These are phyloP conservation scores for Sanderia malayensis DNA, from an alignment of 30 jellyfish, hydroid and myxozoan genomes.

Conservation along the genomic window DNA sequence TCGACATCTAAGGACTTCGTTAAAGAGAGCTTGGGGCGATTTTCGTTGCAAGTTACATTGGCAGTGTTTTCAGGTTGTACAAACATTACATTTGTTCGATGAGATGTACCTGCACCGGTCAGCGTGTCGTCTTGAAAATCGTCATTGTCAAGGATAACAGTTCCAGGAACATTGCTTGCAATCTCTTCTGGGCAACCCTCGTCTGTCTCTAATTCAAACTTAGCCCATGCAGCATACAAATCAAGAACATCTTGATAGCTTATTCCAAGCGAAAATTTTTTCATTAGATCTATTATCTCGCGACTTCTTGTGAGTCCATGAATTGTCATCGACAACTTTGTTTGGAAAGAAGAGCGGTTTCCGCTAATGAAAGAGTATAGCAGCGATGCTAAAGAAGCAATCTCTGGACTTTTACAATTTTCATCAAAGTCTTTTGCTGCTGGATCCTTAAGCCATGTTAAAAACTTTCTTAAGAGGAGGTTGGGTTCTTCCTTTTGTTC, in stretches of 20 bases:
- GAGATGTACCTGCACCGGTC: slow-evolving; percentile 42
- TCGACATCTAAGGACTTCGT: too few species aligned
- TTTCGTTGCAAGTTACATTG: slow-evolving; percentile 24
- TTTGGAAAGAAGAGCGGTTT: neutral
- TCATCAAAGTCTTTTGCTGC: slow-evolving; percentile 25
- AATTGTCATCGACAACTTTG: slow-evolving; percentile 1
- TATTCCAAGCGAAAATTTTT: slow-evolving; percentile 23
- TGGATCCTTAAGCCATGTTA: slow-evolving; percentile 14
- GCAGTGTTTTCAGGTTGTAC: slow-evolving; percentile 41
- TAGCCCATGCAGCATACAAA: slow-evolving; percentile 33
- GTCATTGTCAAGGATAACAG: slow-evolving; percentile 37
- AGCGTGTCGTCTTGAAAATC: slow-evolving; percentile 30
- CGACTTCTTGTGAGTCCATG: slow-evolving; percentile 15
- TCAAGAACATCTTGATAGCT: slow-evolving; percentile 20
- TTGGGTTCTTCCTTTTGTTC: neutral
- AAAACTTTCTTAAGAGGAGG: slow-evolving; percentile 5
- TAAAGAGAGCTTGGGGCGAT: too few species aligned
- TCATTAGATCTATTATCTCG: slow-evolving; percentile 1
- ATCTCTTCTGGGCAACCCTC: neutral
- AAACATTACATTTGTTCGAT: slow-evolving; percentile 41
- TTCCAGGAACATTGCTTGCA: slow-evolving; percentile 33
- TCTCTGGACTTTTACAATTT: slow-evolving; percentile 29
- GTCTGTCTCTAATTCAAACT: neutral
- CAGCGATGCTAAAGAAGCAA: slow-evolving; percentile 25
- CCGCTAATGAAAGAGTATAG: neutral